These are phyloP conservation scores for Crotalus horridus DNA, from an alignment of 2,113 vertebrate species.

Conservation along the genomic window DNA sequence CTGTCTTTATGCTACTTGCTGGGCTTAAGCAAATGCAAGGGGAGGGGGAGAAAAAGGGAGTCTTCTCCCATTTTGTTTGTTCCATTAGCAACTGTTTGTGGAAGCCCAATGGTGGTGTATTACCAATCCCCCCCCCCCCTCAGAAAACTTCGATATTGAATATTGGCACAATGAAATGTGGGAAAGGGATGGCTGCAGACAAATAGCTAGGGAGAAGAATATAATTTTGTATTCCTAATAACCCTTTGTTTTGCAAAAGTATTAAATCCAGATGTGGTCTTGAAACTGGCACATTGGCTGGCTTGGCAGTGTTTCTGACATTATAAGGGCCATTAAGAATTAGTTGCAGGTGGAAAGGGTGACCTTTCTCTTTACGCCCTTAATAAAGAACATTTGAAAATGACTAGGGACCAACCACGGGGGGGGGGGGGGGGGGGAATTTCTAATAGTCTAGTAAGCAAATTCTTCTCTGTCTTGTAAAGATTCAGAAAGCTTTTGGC, in stretches of 20 bases:
- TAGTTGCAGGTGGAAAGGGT: slow-evolving; percentile 39
- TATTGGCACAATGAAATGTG: slow-evolving; percentile 68
- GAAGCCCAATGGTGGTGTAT: slow-evolving; percentile 67
- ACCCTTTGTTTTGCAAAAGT: slow-evolving; percentile 22
- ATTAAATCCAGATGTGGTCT: slow-evolving; percentile 17
- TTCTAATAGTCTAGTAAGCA: slow-evolving; percentile 27
- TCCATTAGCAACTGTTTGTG: slow-evolving; percentile 73
- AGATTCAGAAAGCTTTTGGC: slow-evolving; percentile 32
- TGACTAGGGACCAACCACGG: slow-evolving; percentile 19
- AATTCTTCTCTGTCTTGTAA: slow-evolving; percentile 42
- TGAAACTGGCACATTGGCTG: slow-evolving; percentile 18
- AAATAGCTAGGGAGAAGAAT: slow-evolving; percentile 59
- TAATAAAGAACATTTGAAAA: slow-evolving; percentile 3
- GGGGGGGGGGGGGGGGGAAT: slow-evolving; percentile 27
- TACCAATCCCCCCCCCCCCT: slow-evolving; percentile 56
- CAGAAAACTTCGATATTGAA: slow-evolving; percentile 66
- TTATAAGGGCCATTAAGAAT: slow-evolving; percentile 20
- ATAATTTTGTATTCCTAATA: slow-evolving; percentile 54
- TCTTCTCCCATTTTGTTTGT: slow-evolving; percentile 73
- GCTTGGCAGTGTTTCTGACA: slow-evolving; percentile 14
- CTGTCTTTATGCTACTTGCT: slow-evolving; percentile 64
- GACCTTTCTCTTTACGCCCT: slow-evolving; percentile 38
- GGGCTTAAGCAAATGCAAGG: slow-evolving; percentile 70
- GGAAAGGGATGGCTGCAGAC: slow-evolving; percentile 57
- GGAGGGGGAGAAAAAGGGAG: slow-evolving; percentile 53